phyloP scores from a whole-genome alignment of 2,797 vertebrate genomes.

The Fistularia commersonii region DNA sequence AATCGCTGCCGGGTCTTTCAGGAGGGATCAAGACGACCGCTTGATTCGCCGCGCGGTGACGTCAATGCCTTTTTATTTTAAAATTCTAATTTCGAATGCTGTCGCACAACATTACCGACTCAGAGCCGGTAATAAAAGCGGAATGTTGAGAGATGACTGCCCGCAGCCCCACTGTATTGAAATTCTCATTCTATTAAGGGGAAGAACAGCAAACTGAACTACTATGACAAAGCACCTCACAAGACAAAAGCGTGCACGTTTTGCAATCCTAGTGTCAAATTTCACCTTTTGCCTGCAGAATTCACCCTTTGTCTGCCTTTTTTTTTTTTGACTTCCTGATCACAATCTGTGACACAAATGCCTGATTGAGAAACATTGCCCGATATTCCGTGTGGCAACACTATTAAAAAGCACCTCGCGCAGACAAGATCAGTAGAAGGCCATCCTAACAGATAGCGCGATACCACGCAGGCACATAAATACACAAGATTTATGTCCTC shows the following conservation, averaged over 20 bases:
- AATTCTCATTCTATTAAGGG: slow-evolving; percentile 30
- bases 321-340: slow-evolving; percentile 11
- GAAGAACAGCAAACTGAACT: slow-evolving; percentile 9
- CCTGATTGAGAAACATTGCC: slow-evolving; percentile 42
- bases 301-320: background rate
- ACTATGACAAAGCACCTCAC: no score
- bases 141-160: slow-evolving; percentile 45
- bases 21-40: slow-evolving; percentile 19
- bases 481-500: slow-evolving; percentile 70
- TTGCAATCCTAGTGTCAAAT: slow-evolving; percentile 21
- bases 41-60: slow-evolving; percentile 3
- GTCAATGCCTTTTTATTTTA: background rate
- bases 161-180: slow-evolving; percentile 42
- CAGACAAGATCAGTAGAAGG: slow-evolving; percentile 55
- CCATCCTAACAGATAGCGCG: slow-evolving; percentile 73
- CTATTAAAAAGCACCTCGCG: slow-evolving; percentile 38
- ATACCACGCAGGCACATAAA: slow-evolving; percentile 72
- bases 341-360: slow-evolving; percentile 9
- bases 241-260: slow-evolving; percentile 8
- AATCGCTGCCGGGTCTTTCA: slow-evolving; percentile 33
- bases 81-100: slow-evolving; percentile 35
- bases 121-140: slow-evolving; percentile 28
- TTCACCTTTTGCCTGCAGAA: slow-evolving; percentile 28
- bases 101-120: slow-evolving; percentile 44
- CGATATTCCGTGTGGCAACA: slow-evolving; percentile 34